These are phyloP conservation scores for Xiphias gladius DNA, from an alignment of 2,113 vertebrate genomes.

Conservation along the genomic window DNA sequence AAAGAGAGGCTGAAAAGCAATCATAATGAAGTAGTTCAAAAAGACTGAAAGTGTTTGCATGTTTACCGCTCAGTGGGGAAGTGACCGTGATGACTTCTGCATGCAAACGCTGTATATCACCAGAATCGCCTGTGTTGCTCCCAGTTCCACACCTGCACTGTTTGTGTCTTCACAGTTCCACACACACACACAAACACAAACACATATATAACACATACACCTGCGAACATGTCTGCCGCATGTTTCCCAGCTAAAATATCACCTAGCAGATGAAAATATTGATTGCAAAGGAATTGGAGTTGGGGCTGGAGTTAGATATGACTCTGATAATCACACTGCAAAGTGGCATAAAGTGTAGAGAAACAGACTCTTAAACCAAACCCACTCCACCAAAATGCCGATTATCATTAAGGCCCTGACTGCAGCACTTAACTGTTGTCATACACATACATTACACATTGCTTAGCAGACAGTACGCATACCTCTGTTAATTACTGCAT, in stretches of 20 bases:
- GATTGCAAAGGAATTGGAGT: conserved; percentile 33
- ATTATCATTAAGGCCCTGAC: conserved; percentile 35
- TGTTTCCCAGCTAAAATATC: conserved; percentile 28
- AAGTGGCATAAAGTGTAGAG: conserved; percentile 1
- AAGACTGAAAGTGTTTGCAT: not conserved
- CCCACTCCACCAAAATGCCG: conserved; percentile 23
- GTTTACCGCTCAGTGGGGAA: not conserved
- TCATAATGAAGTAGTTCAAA: not conserved
- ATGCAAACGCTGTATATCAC: not conserved
- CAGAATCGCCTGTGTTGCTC: not conserved
- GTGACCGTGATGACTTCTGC: not conserved
- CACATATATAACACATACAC: conserved; percentile 11
- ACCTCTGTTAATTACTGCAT: conserved; percentile 40
- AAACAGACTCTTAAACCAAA: conserved; percentile 22
- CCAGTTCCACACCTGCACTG: too few species aligned
- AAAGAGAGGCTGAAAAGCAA: not conserved
- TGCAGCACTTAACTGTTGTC: conserved; percentile 41
- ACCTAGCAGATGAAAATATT: conserved; percentile 48
- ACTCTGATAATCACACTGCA: conserved; percentile 7
- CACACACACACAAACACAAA: conserved; percentile 11
- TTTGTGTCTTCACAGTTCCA: too few species aligned
- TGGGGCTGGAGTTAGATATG: not conserved
- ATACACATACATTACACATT: conserved; percentile 38
- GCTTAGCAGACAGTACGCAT: conserved; percentile 18
- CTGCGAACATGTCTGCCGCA: conserved; percentile 25